Evolutionary conservation across 2,113 vertebrate genomes (phyloP).

Genomic region (Gambusia affinis): DNA sequence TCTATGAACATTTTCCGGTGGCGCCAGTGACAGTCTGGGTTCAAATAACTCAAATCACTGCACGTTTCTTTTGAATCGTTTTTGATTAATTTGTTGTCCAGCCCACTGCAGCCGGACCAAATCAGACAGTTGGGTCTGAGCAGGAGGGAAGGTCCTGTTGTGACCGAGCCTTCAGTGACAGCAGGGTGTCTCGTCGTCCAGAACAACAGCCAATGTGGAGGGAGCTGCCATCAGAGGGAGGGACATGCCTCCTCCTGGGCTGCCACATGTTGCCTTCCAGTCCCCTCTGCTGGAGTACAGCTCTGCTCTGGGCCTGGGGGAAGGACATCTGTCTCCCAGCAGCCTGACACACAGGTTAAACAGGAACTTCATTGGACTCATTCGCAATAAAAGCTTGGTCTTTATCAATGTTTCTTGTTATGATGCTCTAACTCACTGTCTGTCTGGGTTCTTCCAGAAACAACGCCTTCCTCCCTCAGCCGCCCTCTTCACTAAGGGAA

Average conservation of each 20-base stretch:
- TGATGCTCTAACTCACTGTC: too few species aligned
- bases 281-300: constrained; percentile 81
- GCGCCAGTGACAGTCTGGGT: not conserved
- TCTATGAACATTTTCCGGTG: too few species aligned
- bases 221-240: constrained; percentile 29
- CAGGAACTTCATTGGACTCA: too few species aligned
- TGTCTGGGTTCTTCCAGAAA: constrained; percentile 45
- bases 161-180: constrained; percentile 11
- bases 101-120: constrained; percentile 82
- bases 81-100: not conserved
- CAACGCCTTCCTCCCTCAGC: constrained; percentile 74
- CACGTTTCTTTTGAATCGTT: not conserved
- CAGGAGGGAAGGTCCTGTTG: constrained; percentile 30
- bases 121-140: constrained; percentile 84
- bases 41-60: not conserved
- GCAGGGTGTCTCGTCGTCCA: constrained; percentile 9
- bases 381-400: too few species aligned
- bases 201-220: not conserved
- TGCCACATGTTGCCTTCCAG: constrained; percentile 82
- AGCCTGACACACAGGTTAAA: constrained; percentile 79
- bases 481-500: constrained; percentile 74
- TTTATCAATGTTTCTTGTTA: too few species aligned
- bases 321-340: constrained; percentile 61
- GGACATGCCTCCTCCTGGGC: constrained; percentile 62
- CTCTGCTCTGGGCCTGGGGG: constrained; percentile 48